Base-by-base conservation (phyloP, 2,797 vertebrate genomes). In the Pangasius mekongensis region DNA sequence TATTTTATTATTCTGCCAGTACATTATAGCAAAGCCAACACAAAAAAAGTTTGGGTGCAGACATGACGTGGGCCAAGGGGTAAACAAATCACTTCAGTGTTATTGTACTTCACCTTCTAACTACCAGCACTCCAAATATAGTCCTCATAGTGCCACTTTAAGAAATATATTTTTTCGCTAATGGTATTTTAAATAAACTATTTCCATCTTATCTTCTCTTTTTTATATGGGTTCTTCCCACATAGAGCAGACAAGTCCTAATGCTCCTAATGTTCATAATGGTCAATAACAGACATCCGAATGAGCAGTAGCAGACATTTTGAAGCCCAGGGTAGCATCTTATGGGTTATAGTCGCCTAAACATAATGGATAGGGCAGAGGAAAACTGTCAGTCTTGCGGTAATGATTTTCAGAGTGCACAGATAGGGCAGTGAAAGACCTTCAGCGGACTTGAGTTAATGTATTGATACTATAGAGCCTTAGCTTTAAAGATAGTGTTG, bases 201-300 rank as follows among this genome's bases (percentile, higher is more conserved):
- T 54, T 67, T 69, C 47, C 83, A 33, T 24, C 62, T n/a, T 52
- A 33, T 47, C 62, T 30, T 67, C 27, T 67, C 27, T 47, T 83
- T 62, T 64, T 43, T 36, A 10, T 39, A 67, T 52, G 16, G 33
- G 39, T 52, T 54, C 30, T 52, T 84, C 64, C 64, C 47, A 54
- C 47, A 84, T 84, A 22, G 33, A 52, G 83, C 64, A 84, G 64
- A 84, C 82, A 84, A 52, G 16, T 69, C 43, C 64, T 84, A 69
- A 84, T 84, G 83, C 47, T 52, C 62, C 83, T 84, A 84, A 84
- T 84, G 83, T 69, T 84, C 64, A n/a, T 84, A 84, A 84, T 69
- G 83, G 64, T 69, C 86, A 87, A 69, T 71, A 87, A 87, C 74
- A 86, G 83, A 84, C 64, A 84, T 83, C n/a, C n/a, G 5, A 84